These are phyloP conservation scores for Antechinus stuartii DNA, from an alignment of 2,113 vertebrate species.

Conservation along the genomic window DNA sequence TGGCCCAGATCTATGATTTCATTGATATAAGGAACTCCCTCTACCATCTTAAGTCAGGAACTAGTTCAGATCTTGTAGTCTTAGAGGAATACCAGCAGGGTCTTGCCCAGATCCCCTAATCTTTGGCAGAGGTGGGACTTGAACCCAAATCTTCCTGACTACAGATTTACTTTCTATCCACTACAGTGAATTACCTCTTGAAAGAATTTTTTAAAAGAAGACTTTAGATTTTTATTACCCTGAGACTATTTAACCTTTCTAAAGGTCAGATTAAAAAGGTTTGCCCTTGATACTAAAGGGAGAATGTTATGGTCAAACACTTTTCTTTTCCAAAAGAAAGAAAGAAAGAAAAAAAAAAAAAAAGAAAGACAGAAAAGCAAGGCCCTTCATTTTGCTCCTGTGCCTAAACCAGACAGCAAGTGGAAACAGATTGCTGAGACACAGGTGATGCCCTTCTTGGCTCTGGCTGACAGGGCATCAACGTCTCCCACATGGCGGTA, in stretches of 20 bases:
- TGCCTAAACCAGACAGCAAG: constrained; percentile 61
- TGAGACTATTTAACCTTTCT: constrained; percentile 32
- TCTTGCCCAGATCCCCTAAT: background rate
- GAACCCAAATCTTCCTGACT: background rate
- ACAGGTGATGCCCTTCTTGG: background rate
- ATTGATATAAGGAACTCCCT: background rate
- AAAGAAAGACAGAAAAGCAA: background rate
- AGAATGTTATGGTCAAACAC: background rate
- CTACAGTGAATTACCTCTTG: background rate
- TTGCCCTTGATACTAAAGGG: constrained; percentile 9
- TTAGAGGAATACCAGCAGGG: background rate
- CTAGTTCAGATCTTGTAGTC: background rate
- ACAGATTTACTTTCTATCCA: background rate
- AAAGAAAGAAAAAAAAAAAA: constrained; percentile 23
- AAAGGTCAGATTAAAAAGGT: constrained; percentile 7
- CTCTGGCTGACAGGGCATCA: constrained; percentile 72
- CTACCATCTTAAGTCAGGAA: background rate
- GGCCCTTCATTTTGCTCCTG: constrained; percentile 60
- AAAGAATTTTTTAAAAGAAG: background rate
- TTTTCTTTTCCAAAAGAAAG: background rate
- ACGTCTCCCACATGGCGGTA: constrained; percentile 65
- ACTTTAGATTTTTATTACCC: constrained; percentile 13
- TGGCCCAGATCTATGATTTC: background rate
- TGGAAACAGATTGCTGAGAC: background rate
- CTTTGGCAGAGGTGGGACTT: background rate